Evolutionary conservation across 2,113 vertebrate genomes (phyloP), one percentile per base, ranked within the genome.

Genomic region (Bagarius yarrelli): DNA sequence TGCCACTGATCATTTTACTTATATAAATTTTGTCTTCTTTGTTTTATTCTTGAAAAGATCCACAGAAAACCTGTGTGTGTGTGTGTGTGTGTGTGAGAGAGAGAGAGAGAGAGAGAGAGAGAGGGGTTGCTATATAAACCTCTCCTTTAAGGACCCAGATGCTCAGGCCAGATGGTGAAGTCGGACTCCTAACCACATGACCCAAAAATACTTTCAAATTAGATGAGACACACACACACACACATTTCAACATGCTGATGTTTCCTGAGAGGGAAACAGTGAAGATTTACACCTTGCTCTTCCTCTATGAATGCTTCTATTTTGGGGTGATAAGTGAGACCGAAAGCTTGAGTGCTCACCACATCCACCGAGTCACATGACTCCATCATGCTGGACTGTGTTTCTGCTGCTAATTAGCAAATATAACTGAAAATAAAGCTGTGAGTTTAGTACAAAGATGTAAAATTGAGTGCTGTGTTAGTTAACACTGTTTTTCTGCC

Each of bases 341-440:
- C 25, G 40, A 60, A 81, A 81, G 36, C 25, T 18, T 23, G 18
- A 71, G 64, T 63, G 36, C 23, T 55, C 34, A 50, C 30, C 14
- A 53, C 36, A 0, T 61, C 27, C 44, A 74, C 66, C 47, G 72
- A 52, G 64, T 84, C 32, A 78, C 27, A 50, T 81, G 50, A 71
- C 83, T 84, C 73, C 61, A 44, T 75, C 23, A 50, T 64, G 30
- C 23, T 81, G 72, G 69, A 83, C 55, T 69, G 60, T 47, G 36
- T 73, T 60, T 77, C 50, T 73, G 78, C 73, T 78, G 74, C 73
- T 82, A 83, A 76, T 73, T 61, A 66, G 57, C 30, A 27, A 76
- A 57, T 74, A 73, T 83, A 83, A 61, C 67, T 69, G 34, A 27
- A 78, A 64, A 73, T 61, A 77, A 75, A 74, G 36, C 44, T 55